These are phyloP conservation scores for Drosophila acutilabella DNA, from an alignment of 2,888 invertebrate genomes.

Conservation along the genomic window DNA sequence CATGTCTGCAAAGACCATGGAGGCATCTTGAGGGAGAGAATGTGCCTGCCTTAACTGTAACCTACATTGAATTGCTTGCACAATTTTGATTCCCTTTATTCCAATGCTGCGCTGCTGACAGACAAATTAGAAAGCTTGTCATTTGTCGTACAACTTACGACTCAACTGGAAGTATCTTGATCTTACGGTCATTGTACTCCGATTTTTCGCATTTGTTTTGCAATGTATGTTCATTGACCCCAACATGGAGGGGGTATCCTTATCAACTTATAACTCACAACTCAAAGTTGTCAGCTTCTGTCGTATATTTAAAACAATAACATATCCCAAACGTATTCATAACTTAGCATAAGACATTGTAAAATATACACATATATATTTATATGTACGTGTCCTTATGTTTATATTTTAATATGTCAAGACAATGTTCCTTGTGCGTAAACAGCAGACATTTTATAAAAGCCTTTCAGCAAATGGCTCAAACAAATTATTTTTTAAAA, in stretches of 20 bases:
- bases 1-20: constrained; percentile 9
- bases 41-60: constrained; percentile 39
- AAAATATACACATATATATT: too few species aligned
- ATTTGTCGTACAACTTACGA: constrained; percentile 12
- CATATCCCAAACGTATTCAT: constrained; percentile 40
- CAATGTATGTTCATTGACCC: constrained; percentile 40
- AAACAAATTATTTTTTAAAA: constrained; percentile 30
- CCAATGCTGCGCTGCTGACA: constrained; percentile 38
- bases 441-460: constrained; percentile 28
- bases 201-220: constrained; percentile 10
- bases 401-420: constrained; percentile 61
- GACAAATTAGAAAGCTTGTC: constrained; percentile 77
- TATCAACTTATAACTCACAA: constrained; percentile 57
- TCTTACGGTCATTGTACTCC: constrained; percentile 16
- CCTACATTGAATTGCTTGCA: constrained; percentile 26
- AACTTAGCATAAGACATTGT: constrained; percentile 1
- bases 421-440: constrained; percentile 30
- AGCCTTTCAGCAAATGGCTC: constrained; percentile 48
- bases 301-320: constrained; percentile 70
- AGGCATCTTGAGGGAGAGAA: constrained; percentile 32
- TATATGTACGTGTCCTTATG: not conserved
- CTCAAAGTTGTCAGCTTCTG: constrained; percentile 73
- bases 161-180: constrained; percentile 27
- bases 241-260: constrained; percentile 4
- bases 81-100: constrained; percentile 41